Conservation (phyloP, 1,140 invertebrate genomes). For the Monochamus saltuarius region DNA sequence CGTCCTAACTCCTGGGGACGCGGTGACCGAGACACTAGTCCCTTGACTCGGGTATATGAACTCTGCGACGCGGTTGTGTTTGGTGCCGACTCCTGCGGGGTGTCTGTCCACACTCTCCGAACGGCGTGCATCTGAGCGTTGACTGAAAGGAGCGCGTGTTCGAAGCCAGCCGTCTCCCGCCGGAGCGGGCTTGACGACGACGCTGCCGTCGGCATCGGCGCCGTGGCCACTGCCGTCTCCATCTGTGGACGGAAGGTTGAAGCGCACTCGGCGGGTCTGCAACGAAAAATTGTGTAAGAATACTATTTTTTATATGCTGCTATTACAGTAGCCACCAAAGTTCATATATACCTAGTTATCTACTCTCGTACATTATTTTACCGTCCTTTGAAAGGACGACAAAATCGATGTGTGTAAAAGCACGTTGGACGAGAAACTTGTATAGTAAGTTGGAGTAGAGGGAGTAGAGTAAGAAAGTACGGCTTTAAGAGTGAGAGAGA, state of each 20-base stretch:
- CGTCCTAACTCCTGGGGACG: constrained; percentile 41
- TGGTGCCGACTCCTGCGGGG: background rate
- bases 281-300: constrained; percentile 9
- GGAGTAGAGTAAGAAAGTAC: too few relatives aligned
- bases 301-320: too few relatives aligned
- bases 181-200: constrained; percentile 25
- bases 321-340: too few relatives aligned
- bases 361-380: too few relatives aligned
- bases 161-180: constrained; percentile 28
- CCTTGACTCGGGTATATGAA: constrained; percentile 19
- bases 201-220: constrained; percentile 25
- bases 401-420: too few relatives aligned
- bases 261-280: constrained; percentile 41
- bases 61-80: background rate
- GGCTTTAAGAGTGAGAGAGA: too few relatives aligned
- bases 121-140: constrained; percentile 33
- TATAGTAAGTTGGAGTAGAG: too few relatives aligned
- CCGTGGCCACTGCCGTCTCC: constrained; percentile 11
- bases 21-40: constrained; percentile 35
- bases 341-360: too few relatives aligned
- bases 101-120: background rate
- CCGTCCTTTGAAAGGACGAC: too few relatives aligned
- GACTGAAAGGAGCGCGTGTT: constrained; percentile 40
- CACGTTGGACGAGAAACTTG: too few relatives aligned
- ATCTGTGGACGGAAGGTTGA: constrained; percentile 43